These are phyloP conservation scores for Spodoptera exigua DNA, from an alignment of 2,888 invertebrate species.

Conservation along the genomic window DNA sequence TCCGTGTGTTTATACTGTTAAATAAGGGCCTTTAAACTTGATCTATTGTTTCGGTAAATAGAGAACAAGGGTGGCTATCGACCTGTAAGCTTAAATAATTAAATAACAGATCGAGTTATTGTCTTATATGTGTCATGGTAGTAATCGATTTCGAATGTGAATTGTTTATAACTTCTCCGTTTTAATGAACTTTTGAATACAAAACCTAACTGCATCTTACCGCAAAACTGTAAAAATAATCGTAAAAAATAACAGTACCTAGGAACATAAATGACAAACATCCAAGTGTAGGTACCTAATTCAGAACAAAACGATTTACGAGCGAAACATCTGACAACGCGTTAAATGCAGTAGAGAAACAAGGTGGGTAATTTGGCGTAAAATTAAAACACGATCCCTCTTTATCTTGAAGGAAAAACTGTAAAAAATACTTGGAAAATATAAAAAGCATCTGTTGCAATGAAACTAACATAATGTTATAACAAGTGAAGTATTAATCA, in stretches of 20 bases:
- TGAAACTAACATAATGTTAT: constrained; percentile 64
- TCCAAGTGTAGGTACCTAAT: constrained; percentile 23
- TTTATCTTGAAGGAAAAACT: constrained; percentile 65
- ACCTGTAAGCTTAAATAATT: constrained; percentile 40
- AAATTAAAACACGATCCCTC: constrained; percentile 81
- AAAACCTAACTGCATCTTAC: too few relatives aligned
- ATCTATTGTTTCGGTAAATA: constrained; percentile 78
- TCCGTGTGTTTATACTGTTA: constrained; percentile 73
- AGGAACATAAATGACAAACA: constrained; percentile 19
- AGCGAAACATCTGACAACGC: constrained; percentile 63
- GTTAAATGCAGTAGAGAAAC: constrained; percentile 67
- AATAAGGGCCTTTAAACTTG: constrained; percentile 78
- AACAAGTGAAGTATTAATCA: constrained; percentile 75
- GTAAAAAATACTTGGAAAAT: constrained; percentile 74
- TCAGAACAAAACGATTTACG: constrained; percentile 48
- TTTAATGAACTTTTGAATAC: too few relatives aligned
- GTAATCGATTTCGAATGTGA: constrained; percentile 3
- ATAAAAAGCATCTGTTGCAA: constrained; percentile 78
- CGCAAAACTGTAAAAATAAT: background rate
- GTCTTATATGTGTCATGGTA: constrained; percentile 29
- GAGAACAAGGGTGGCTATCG: constrained; percentile 39
- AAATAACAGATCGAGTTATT: constrained; percentile 29
- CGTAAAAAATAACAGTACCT: constrained; percentile 3
- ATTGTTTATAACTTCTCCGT: background rate
- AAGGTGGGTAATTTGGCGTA: constrained; percentile 78